phyloP scores from a whole-genome alignment of 1,140 invertebrate species.

The Ectropis grisescens region DNA sequence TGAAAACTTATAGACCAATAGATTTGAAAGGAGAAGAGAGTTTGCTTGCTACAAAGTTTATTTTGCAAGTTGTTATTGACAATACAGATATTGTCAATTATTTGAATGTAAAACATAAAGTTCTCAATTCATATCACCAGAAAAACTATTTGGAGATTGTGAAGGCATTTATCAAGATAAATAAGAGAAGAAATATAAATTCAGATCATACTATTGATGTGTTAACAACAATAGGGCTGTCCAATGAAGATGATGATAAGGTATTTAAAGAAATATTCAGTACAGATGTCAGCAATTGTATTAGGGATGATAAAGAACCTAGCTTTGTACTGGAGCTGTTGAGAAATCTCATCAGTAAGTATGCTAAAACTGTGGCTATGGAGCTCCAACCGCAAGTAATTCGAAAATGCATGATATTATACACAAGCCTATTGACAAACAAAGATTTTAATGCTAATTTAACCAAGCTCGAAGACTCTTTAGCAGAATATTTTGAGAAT shows the following conservation, averaged over 20 bases:
- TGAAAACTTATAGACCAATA: constrained; percentile 70
- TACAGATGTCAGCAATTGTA: constrained; percentile 26
- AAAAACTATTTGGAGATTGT: constrained; percentile 54
- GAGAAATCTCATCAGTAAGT: constrained; percentile 42
- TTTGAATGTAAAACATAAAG: constrained; percentile 31
- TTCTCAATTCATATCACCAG: constrained; percentile 56
- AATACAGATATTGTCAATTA: constrained; percentile 40
- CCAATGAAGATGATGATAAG: constrained; percentile 35
- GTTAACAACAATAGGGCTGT: constrained; percentile 38
- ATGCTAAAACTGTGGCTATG: constrained; percentile 29
- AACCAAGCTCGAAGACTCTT: constrained; percentile 64
- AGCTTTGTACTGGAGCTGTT: constrained; percentile 50
- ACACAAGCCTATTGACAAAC: constrained; percentile 39
- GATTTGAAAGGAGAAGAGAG: constrained; percentile 44
- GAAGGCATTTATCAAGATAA: constrained; percentile 59
- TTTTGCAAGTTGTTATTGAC: constrained; percentile 50
- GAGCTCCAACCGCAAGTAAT: constrained; percentile 34
- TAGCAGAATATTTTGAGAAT: constrained; percentile 70
- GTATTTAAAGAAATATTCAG: constrained; percentile 46
- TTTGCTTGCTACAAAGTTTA: constrained; percentile 55
- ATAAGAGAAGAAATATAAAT: constrained; percentile 41
- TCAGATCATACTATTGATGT: constrained; percentile 38
- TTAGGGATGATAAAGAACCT: constrained; percentile 57
- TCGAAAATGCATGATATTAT: constrained; percentile 38
- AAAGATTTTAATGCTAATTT: constrained; percentile 54